phyloP scores from a whole-genome alignment of 2,797 vertebrate species.

The Trachurus trachurus region DNA sequence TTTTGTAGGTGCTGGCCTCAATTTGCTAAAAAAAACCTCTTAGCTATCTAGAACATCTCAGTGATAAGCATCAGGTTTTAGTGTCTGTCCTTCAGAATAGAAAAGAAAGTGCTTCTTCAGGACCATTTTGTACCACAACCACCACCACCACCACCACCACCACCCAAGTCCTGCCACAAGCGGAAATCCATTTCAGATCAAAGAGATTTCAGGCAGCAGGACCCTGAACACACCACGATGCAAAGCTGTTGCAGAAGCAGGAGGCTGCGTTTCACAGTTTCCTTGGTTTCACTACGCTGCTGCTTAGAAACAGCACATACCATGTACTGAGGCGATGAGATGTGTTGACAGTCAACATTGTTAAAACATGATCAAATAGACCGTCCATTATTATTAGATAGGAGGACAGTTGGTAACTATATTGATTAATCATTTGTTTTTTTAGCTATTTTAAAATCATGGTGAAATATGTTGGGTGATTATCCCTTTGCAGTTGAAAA shows the following conservation, averaged over 20 bases:
- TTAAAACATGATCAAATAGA: not conserved
- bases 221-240: not conserved
- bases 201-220: not conserved
- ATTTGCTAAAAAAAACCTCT: not conserved
- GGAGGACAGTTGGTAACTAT: too few relatives aligned
- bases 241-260: not conserved
- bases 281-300: not conserved
- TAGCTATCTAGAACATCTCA: not conserved
- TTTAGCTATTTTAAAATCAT: not conserved
- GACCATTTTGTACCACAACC: not conserved
- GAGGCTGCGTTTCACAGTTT: not conserved
- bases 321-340: not conserved
- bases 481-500: not conserved
- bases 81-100: not conserved
- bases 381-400: not conserved
- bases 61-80: not conserved
- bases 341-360: not conserved
- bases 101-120: not conserved
- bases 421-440: too few relatives aligned
- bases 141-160: too few relatives aligned
- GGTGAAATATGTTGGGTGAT: too few relatives aligned
- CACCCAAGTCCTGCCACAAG: not conserved
- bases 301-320: not conserved
- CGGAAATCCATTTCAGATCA: not conserved
- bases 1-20: not conserved